Percentiles rank a stretch among this genome's conserved stretches.
Conservation (phyloP, 2,113 vertebrate species). For the Melozone crissalis region DNA sequence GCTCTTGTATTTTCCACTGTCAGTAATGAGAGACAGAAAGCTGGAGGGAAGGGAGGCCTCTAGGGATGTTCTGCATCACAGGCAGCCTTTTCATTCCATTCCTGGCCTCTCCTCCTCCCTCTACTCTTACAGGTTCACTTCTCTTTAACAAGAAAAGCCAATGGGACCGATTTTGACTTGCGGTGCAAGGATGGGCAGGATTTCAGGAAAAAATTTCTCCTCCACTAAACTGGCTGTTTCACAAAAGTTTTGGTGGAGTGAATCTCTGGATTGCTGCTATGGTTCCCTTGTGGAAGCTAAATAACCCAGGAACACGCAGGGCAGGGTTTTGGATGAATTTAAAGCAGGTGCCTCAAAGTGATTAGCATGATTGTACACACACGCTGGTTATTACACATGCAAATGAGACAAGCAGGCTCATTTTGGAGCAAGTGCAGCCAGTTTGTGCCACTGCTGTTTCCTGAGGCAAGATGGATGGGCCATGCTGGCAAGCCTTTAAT, state of each 20-base stretch:
- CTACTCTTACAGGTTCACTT: not conserved
- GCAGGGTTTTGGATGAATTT: slow-evolving; percentile 1
- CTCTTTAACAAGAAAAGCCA: not conserved
- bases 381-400: not conserved
- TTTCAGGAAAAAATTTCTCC: not conserved
- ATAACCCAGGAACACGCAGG: not conserved
- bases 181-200: not conserved
- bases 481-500: not conserved
- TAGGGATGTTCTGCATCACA: not conserved
- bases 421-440: not conserved
- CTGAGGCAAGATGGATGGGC: not conserved
- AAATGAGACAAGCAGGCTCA: slow-evolving; percentile 24
- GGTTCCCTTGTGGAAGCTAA: not conserved
- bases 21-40: not conserved
- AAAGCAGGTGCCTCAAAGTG: not conserved
- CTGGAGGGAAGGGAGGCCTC: not conserved
- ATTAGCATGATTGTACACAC: slow-evolving; percentile 8
- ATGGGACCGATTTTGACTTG: not conserved
- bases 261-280: not conserved
- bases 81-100: not conserved
- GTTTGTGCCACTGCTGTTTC: not conserved
- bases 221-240: not conserved
- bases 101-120: not conserved
- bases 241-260: not conserved
- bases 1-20: not conserved